A percentile compares a stretch with the other conserved stretches of the same genome.
phyloP scores from a whole-genome alignment of 2,113 vertebrate species.

The Thomomys bottae region DNA sequence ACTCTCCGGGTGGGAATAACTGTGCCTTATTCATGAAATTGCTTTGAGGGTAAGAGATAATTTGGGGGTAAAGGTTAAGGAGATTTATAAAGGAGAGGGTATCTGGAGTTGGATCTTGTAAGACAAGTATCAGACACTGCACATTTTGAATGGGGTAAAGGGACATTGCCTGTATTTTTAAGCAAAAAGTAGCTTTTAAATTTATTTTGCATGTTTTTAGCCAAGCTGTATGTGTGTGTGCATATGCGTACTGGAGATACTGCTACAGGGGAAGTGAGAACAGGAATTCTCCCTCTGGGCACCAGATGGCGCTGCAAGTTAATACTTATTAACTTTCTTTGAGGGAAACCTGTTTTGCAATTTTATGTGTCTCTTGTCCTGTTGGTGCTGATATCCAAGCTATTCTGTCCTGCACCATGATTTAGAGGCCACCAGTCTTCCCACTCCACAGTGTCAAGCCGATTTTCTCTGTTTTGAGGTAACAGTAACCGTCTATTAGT shows the following conservation, averaged over 20 bases:
- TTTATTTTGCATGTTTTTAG: slow-evolving; percentile 12
- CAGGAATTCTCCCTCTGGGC: slow-evolving; percentile 32
- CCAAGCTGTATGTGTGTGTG: neutral
- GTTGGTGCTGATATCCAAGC: neutral
- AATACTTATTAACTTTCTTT: neutral
- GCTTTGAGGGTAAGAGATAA: neutral
- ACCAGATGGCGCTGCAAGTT: slow-evolving; percentile 67
- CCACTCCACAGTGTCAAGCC: neutral
- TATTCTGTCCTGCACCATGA: neutral
- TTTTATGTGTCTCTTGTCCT: neutral
- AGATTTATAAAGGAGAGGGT: slow-evolving; percentile 2
- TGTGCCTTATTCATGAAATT: neutral
- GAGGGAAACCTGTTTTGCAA: neutral
- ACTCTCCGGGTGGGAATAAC: neutral
- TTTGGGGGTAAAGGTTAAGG: neutral
- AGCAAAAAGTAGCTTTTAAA: slow-evolving; percentile 13
- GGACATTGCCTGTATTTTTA: slow-evolving; percentile 2
- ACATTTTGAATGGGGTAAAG: neutral
- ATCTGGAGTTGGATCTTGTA: neutral
- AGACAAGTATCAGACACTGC: neutral
- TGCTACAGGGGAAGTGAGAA: neutral
- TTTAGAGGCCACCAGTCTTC: neutral
- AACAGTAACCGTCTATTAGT: neutral
- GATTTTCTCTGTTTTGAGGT: neutral
- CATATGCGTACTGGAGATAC: too few species aligned